phyloP scores from a whole-genome alignment of 2,113 vertebrate genomes.

The Dasyprocta punctata region DNA sequence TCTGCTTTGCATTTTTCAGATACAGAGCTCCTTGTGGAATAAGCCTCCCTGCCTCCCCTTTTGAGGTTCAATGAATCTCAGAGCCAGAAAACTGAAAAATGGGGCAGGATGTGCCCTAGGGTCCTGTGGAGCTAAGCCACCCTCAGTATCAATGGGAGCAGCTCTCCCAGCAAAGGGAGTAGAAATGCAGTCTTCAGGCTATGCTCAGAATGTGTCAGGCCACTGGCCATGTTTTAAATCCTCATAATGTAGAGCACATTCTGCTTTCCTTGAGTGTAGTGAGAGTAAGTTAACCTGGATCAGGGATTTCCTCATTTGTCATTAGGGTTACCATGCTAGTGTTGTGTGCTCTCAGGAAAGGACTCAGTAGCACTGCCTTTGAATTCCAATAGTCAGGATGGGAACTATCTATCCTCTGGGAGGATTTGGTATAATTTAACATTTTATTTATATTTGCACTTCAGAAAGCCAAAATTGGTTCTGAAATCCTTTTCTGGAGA shows the following conservation, averaged over 20 bases:
- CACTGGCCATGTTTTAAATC: not conserved
- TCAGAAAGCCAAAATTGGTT: not conserved
- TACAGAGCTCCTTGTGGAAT: not conserved
- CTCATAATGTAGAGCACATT: fast-evolving
- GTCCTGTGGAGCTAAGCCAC: not conserved
- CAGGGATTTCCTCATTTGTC: not conserved
- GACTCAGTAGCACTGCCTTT: not conserved
- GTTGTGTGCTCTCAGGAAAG: not conserved
- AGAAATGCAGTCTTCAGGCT: not conserved
- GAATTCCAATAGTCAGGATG: not conserved
- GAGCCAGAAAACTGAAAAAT: not conserved
- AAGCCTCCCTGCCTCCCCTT: not conserved
- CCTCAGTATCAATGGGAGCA: not conserved
- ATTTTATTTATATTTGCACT: not conserved
- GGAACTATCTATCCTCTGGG: too few species aligned
- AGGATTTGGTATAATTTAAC: not conserved
- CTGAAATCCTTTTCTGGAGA: not conserved
- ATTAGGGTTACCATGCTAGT: not conserved
- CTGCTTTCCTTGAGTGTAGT: not conserved
- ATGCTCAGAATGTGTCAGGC: not conserved
- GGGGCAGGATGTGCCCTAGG: not conserved
- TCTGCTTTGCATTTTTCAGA: not conserved
- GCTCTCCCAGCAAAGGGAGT: too few species aligned
- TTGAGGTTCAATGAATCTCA: not conserved
- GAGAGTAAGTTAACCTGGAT: not conserved